These are phyloP conservation scores for Sussaba pulchella DNA, from an alignment of 2,888 invertebrate genomes.

Conservation along the genomic window DNA sequence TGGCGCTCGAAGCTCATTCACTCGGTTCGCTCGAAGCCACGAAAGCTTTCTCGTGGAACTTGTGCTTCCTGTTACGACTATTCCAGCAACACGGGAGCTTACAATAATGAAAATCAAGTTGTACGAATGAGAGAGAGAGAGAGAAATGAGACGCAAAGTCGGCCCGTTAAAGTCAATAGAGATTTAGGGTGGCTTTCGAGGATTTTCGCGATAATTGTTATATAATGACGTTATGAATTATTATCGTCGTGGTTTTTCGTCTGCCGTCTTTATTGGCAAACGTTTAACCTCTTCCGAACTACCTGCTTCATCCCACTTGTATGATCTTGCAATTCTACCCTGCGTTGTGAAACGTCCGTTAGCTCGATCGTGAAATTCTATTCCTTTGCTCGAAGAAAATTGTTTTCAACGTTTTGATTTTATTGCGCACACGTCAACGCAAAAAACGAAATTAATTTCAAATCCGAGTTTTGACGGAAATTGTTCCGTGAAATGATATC, in stretches of 20 bases:
- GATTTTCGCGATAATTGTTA: conserved; percentile 14
- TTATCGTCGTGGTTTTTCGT: too few relatives aligned
- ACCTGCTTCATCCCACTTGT: too few relatives aligned
- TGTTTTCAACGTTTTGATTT: neutral
- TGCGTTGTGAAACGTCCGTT: neutral
- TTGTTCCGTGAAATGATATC: neutral
- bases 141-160: neutral
- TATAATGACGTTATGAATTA: too few relatives aligned
- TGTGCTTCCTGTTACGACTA: conserved; percentile 2
- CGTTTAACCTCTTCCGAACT: too few relatives aligned
- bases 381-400: neutral
- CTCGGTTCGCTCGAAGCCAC: conserved; percentile 17
- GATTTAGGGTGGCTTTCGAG: neutral
- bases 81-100: neutral
- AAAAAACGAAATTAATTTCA: conserved; percentile 15
- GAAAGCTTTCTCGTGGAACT: conserved; percentile 4
- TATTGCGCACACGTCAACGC: neutral
- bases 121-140: conserved; percentile 29
- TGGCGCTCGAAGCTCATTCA: conserved; percentile 17
- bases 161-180: conserved; percentile 11
- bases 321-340: neutral
- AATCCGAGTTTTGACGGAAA: neutral
- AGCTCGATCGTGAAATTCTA: neutral
- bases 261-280: too few relatives aligned
- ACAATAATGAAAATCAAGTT: conserved; percentile 49